phyloP scores from a whole-genome alignment of 1,140 invertebrate species.

The Bursaphelenchus mucronatus region DNA sequence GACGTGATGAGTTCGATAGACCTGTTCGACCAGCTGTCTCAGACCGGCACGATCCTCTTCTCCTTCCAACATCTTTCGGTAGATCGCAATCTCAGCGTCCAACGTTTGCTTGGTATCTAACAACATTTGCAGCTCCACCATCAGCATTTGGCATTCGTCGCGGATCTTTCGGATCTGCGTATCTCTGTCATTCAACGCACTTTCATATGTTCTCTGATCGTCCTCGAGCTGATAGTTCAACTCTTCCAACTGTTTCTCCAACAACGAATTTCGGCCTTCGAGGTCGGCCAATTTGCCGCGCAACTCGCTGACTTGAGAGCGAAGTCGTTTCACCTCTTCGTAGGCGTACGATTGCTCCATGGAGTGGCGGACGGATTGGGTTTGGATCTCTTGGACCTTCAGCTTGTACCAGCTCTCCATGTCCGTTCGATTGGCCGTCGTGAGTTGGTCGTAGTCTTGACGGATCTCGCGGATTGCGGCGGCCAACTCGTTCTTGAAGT shows the following conservation, averaged over 20 bases:
- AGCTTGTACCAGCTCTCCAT: slow-evolving; percentile 62
- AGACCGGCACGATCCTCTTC: slow-evolving; percentile 60
- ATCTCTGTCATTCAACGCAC: slow-evolving; percentile 57
- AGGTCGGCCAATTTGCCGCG: slow-evolving; percentile 63
- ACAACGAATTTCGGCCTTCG: slow-evolving; percentile 63
- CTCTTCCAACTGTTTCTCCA: slow-evolving; percentile 64
- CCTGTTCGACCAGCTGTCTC: slow-evolving; percentile 55
- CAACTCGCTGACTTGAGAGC: slow-evolving; percentile 62
- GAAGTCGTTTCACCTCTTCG: slow-evolving; percentile 64
- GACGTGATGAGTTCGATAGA: slow-evolving; percentile 56
- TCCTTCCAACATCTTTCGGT: slow-evolving; percentile 61
- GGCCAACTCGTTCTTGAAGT: slow-evolving; percentile 64
- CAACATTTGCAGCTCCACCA: slow-evolving; percentile 62
- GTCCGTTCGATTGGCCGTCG: slow-evolving; percentile 62
- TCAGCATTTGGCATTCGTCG: slow-evolving; percentile 61
- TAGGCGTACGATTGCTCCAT: slow-evolving; percentile 64
- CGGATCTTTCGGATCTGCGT: slow-evolving; percentile 60
- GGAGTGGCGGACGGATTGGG: slow-evolving; percentile 63
- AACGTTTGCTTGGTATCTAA: slow-evolving; percentile 63
- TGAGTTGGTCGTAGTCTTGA: slow-evolving; percentile 64
- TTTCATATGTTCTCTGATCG: slow-evolving; percentile 60
- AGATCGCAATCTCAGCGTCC: slow-evolving; percentile 61
- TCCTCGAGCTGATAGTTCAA: slow-evolving; percentile 63
- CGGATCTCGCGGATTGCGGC: slow-evolving; percentile 65
- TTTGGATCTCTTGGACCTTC: slow-evolving; percentile 65